These are phyloP conservation scores for Rana temporaria DNA, from an alignment of 2,113 vertebrate genomes.

Conservation along the genomic window DNA sequence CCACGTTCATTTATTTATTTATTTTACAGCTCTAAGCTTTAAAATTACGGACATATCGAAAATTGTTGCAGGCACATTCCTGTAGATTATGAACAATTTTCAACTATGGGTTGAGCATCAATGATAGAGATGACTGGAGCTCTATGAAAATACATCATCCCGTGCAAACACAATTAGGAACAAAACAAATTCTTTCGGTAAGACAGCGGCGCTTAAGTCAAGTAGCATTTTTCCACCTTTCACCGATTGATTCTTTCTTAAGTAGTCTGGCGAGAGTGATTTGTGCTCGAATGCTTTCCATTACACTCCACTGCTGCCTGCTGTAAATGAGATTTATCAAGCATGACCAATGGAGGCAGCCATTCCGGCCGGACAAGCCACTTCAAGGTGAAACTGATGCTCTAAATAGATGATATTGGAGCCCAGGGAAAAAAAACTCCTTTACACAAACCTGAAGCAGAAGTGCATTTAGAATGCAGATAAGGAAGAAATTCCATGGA, in stretches of 20 bases:
- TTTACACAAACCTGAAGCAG: neutral
- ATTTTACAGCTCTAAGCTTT: too few species aligned
- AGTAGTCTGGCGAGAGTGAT: slow-evolving; percentile 16
- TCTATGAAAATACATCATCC: too few species aligned
- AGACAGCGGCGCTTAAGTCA: neutral
- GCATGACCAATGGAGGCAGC: slow-evolving; percentile 8
- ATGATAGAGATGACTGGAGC: too few species aligned
- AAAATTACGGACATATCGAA: too few species aligned
- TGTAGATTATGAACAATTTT: too few species aligned
- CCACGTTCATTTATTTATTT: too few species aligned
- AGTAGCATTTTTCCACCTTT: neutral
- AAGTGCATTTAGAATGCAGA: neutral
- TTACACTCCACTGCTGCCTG: neutral
- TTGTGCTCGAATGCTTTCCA: slow-evolving; percentile 9
- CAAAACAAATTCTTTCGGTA: too few species aligned
- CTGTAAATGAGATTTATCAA: slow-evolving; percentile 30
- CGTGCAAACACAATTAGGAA: too few species aligned
- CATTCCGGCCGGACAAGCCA: slow-evolving; percentile 15
- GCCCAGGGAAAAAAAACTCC: neutral
- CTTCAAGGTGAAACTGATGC: slow-evolving; percentile 39
- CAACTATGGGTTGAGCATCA: too few species aligned
- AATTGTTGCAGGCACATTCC: too few species aligned
- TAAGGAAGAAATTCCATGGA: neutral
- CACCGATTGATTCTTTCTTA: slow-evolving; percentile 15
- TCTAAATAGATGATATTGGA: neutral